Evolutionary conservation across 2,113 vertebrate genomes (phyloP).

Genomic region (Platichthys flesus): DNA sequence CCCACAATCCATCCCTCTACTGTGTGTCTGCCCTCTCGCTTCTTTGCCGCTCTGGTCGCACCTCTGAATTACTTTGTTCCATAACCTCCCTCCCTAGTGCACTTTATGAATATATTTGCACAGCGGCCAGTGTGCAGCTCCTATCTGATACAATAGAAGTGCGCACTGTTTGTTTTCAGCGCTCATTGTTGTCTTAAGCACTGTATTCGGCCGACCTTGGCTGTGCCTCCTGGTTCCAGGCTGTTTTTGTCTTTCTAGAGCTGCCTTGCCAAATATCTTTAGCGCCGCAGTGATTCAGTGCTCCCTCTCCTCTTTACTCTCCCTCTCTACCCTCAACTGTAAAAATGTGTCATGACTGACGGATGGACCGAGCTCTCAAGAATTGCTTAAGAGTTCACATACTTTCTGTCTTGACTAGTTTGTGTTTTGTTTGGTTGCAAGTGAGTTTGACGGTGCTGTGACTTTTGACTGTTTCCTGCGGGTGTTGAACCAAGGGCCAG

Average conservation of each 20-base stretch:
- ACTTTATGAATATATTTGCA: slow-evolving; percentile 47
- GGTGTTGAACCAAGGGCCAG: slow-evolving; percentile 3
- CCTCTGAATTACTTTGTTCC: slow-evolving; percentile 27
- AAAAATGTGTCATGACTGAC: slow-evolving; percentile 6
- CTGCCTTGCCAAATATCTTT: slow-evolving; percentile 13
- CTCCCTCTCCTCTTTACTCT: background rate
- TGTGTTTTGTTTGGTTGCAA: background rate
- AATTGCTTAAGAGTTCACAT: slow-evolving; percentile 8
- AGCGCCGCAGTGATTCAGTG: slow-evolving; percentile 5
- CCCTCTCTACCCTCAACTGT: background rate
- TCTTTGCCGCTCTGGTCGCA: slow-evolving; percentile 5
- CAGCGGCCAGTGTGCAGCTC: slow-evolving; percentile 19
- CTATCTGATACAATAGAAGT: slow-evolving; percentile 56
- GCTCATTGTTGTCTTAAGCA: slow-evolving; percentile 56
- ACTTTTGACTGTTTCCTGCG: background rate
- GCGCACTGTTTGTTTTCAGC: slow-evolving; percentile 59
- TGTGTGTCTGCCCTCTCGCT: slow-evolving; percentile 21
- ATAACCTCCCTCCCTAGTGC: slow-evolving; percentile 30
- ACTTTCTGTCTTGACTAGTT: slow-evolving; percentile 37
- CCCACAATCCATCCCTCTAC: slow-evolving; percentile 17
- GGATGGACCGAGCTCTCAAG: background rate
- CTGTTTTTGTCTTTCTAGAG: slow-evolving; percentile 25
- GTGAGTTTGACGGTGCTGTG: background rate
- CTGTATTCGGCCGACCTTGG: slow-evolving; percentile 63
- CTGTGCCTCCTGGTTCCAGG: slow-evolving; percentile 20